Percentiles rank a stretch among this genome's conserved stretches.
Conservation (phyloP, 2,113 vertebrate species). For the Sinocyclocheilus grahami region DNA sequence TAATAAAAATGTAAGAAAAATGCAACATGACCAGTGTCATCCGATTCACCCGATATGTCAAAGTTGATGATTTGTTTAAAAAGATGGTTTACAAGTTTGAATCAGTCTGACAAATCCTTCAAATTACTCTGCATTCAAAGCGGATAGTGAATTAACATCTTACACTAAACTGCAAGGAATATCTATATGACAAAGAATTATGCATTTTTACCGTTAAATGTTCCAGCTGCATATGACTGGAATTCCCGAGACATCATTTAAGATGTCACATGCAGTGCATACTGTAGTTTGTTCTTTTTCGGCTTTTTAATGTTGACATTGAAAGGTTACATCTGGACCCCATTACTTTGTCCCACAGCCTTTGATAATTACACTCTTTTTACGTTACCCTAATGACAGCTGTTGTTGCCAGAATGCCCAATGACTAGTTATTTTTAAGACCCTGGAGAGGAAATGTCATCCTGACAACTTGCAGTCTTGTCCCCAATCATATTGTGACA, state of each 20-base stretch:
- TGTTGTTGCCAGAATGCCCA: conserved; percentile 12
- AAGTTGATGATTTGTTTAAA: no score
- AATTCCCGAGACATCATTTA: not conserved
- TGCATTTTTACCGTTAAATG: not conserved
- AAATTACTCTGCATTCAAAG: no score
- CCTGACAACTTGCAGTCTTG: conserved; percentile 21
- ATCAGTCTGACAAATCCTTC: no score
- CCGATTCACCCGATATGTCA: no score
- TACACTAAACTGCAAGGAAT: no score
- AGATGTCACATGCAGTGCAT: not conserved
- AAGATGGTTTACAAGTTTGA: no score
- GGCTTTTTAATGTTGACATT: conserved; percentile 10
- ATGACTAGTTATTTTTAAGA: conserved; percentile 41
- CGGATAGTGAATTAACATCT: no score
- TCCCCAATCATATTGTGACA: conserved; percentile 20
- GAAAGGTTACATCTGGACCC: conserved; percentile 43
- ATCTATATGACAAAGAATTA: no score
- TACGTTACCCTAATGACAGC: conserved; percentile 33
- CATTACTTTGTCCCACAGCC: conserved; percentile 20
- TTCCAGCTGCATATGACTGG: not conserved
- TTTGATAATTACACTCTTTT: conserved; percentile 41
- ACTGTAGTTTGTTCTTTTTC: not conserved
- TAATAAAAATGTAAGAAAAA: no score
- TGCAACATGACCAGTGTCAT: no score
- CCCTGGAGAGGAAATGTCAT: conserved; percentile 10